Evolutionary conservation across 2,113 vertebrate species (phyloP).

Genomic region (Sigmodon hispidus): DNA sequence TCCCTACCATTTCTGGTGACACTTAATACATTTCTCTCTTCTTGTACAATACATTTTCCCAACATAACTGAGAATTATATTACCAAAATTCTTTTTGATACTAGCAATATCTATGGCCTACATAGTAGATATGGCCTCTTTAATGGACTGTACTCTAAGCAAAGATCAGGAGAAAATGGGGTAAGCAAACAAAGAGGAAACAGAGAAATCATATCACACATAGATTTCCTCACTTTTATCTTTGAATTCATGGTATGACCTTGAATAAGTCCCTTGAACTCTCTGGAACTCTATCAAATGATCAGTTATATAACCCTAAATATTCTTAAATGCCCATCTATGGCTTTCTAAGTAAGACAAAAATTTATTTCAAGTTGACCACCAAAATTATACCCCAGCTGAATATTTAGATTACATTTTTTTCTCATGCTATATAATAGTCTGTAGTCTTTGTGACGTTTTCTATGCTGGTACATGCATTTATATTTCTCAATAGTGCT

Average conservation of each 20-base stretch:
- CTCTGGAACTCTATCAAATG: background rate
- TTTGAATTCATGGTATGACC: background rate
- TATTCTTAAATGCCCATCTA: background rate
- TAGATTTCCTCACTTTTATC: background rate
- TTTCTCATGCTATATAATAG: background rate
- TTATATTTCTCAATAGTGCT: background rate
- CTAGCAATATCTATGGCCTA: background rate
- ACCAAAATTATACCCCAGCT: background rate
- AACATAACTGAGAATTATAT: slow-evolving; percentile 25
- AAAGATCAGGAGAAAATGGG: background rate
- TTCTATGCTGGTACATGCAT: background rate
- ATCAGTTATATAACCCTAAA: background rate
- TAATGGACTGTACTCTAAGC: background rate
- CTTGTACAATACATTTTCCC: background rate
- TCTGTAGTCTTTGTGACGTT: slow-evolving; percentile 20
- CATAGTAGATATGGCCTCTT: background rate
- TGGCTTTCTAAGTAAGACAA: slow-evolving; percentile 14
- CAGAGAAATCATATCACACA: background rate
- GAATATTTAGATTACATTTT: background rate
- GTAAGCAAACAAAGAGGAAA: background rate
- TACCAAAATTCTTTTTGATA: background rate
- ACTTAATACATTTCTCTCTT: slow-evolving; percentile 18
- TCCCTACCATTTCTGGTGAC: slow-evolving; percentile 49
- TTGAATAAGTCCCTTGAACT: background rate
- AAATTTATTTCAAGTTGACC: background rate